Conservation (phyloP, 2,113 vertebrate species). For the Lophotis ruficrista region DNA sequence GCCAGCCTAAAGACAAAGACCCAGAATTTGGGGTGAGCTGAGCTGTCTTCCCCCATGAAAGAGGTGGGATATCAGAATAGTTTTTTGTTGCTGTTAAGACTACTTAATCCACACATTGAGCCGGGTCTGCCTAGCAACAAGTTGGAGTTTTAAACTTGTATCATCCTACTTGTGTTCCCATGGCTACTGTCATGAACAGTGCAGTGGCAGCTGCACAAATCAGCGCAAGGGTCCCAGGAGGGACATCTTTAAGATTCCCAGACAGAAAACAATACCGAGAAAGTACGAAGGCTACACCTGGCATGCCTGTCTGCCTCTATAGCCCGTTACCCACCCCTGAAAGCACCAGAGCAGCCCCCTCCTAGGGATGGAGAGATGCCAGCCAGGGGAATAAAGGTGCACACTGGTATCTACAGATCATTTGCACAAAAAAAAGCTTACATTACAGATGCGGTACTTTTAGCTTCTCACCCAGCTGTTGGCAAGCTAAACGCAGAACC, state of each 20-base stretch:
- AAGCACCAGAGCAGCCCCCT: background rate
- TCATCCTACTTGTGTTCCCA: conserved; percentile 76
- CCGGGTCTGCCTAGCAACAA: conserved; percentile 77
- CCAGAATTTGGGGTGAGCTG: background rate
- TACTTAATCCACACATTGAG: conserved; percentile 52
- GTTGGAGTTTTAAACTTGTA: conserved; percentile 74
- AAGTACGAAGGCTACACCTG: conserved; percentile 6
- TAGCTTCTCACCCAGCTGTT: background rate
- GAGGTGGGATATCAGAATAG: background rate
- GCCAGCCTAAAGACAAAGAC: background rate
- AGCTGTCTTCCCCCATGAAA: background rate
- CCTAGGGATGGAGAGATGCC: background rate
- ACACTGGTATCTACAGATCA: background rate
- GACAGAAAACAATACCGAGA: conserved; percentile 33
- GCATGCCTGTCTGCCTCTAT: background rate
- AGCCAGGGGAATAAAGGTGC: background rate
- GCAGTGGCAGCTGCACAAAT: conserved; percentile 64
- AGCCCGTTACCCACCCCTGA: background rate
- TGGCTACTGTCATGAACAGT: conserved; percentile 73
- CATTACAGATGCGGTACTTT: background rate
- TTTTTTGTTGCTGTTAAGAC: conserved; percentile 33
- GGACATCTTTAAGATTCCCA: conserved; percentile 54
- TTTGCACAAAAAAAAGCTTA: background rate
- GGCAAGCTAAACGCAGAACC: background rate
- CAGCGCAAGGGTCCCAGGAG: conserved; percentile 62